Evolutionary conservation across 2,888 invertebrate genomes (phyloP).

Genomic region (Philopedon plagiatum): DNA sequence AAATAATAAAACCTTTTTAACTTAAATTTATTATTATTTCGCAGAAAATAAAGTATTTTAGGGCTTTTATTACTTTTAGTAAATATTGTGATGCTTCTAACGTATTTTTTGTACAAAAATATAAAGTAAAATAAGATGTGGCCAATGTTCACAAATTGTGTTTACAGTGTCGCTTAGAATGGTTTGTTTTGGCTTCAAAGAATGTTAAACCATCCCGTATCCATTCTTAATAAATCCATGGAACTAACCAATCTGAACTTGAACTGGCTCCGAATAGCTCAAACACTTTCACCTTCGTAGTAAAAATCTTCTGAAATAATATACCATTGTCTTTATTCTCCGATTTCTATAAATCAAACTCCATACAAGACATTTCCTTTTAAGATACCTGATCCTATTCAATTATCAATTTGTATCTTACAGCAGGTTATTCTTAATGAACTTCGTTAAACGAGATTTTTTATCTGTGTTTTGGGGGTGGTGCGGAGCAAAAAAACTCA

Average conservation of each 20-base stretch:
- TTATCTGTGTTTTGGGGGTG: conserved; percentile 10
- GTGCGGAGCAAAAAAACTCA: conserved; percentile 1
- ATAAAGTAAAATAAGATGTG: too few species aligned
- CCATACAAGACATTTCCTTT: conserved; percentile 30
- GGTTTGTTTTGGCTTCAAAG: too few species aligned
- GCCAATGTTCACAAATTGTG: too few species aligned
- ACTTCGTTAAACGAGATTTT: background rate
- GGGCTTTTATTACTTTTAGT: too few species aligned
- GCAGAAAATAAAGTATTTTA: too few species aligned
- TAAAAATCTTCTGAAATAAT: conserved; percentile 32
- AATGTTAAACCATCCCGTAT: too few species aligned
- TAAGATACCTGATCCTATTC: conserved; percentile 34
- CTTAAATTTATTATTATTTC: too few species aligned
- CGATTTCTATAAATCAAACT: conserved; percentile 41
- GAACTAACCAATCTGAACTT: background rate
- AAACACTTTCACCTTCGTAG: conserved; percentile 26
- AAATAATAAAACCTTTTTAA: too few species aligned
- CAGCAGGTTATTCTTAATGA: conserved; percentile 25
- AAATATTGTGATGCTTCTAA: too few species aligned
- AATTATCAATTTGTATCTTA: conserved; percentile 31
- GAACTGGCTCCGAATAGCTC: conserved; percentile 9
- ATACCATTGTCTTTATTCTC: conserved; percentile 24
- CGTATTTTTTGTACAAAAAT: too few species aligned
- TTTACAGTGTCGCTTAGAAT: too few species aligned
- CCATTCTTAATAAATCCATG: too few species aligned